Conservation (phyloP, 2,113 vertebrate genomes). For the Conger conger region DNA sequence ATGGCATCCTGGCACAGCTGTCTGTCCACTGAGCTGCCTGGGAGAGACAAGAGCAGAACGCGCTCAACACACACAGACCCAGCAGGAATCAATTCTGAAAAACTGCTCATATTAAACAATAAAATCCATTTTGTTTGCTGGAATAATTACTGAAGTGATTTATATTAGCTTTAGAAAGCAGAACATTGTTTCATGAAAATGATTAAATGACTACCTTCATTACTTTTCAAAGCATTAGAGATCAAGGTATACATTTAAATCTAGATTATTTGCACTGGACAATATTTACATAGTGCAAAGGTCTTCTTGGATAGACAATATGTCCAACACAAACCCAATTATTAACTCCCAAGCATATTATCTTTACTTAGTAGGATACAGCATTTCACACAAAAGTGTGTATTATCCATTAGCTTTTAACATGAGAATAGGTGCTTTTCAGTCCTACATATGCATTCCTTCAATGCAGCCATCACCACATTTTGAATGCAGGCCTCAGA, state of each 20-base stretch:
- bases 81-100: neutral
- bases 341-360: neutral
- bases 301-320: slow-evolving; percentile 30
- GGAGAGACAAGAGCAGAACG: slow-evolving; percentile 50
- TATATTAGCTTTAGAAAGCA: neutral
- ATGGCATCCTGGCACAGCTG: slow-evolving; percentile 80
- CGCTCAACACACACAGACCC: neutral
- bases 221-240: neutral
- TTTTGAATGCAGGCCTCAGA: neutral
- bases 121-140: neutral
- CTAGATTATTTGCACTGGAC: neutral
- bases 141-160: neutral
- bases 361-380: slow-evolving; percentile 31
- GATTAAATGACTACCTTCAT: neutral
- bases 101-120: neutral
- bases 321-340: neutral
- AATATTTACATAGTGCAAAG: neutral
- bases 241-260: neutral
- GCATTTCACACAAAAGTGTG: slow-evolving; percentile 41
- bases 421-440: slow-evolving; percentile 44
- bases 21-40: slow-evolving; percentile 81
- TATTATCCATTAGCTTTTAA: slow-evolving; percentile 55
- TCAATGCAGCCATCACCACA: slow-evolving; percentile 8
- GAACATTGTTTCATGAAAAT: neutral
- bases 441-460: slow-evolving; percentile 43